Percentiles rank a stretch among this genome's conserved stretches.
Evolutionary conservation across 2,888 invertebrate genomes (phyloP).

Genomic region (Cantharis lateralis): DNA sequence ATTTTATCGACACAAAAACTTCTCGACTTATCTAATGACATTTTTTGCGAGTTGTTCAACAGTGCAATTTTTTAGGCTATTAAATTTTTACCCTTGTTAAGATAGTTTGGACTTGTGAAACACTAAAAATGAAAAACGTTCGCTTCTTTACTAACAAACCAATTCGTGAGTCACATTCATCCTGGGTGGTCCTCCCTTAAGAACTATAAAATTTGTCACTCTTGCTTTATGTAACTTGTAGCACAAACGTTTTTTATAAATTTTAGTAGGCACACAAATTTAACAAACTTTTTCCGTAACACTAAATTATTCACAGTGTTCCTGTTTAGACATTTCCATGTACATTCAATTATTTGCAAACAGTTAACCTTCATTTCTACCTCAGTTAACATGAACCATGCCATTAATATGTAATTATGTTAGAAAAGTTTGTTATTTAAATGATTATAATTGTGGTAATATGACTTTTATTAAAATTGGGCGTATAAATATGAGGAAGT

Average conservation of each 20-base stretch:
- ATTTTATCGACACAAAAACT: not conserved
- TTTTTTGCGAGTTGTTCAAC: not conserved
- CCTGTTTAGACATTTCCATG: not conserved
- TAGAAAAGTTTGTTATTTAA: not conserved
- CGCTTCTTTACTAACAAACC: not conserved
- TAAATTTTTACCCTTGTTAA: not conserved
- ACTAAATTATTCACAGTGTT: not conserved
- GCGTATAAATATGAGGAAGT: not conserved
- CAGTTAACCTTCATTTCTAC: constrained; percentile 9
- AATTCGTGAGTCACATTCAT: not conserved
- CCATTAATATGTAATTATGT: constrained; percentile 3
- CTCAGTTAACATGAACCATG: not conserved
- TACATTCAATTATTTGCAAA: not conserved
- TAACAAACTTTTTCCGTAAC: not conserved
- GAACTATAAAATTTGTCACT: not conserved
- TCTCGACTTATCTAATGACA: not conserved
- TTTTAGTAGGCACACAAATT: not conserved
- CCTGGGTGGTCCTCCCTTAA: not conserved
- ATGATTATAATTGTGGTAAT: not conserved
- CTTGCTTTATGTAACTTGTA: not conserved
- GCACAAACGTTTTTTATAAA: not conserved
- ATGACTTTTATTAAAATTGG: not conserved
- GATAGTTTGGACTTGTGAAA: not conserved
- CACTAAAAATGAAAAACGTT: not conserved
- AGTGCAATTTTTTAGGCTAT: not conserved